Evolutionary conservation across 37 sponge, comb jelly and placozoan species (phyloP), one percentile per base, ranked within the genome.

Genomic region (Tethya wilhelma): DNA sequence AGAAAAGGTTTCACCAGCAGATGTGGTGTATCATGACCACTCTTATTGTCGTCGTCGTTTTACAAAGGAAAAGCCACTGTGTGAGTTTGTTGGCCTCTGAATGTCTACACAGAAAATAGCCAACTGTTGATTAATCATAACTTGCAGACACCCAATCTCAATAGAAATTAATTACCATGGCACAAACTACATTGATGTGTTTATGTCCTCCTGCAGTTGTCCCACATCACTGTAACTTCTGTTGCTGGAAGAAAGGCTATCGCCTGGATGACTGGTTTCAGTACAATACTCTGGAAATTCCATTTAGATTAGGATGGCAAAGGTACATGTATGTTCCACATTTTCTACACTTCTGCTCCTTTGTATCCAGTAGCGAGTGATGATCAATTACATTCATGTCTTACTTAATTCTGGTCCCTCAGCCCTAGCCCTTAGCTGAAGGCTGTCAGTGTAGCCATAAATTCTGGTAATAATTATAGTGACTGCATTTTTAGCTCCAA

Each of bases 281-380:
- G 42, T 58, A 59, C 64, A 75, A 43, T 55, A 45, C 80, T 30
- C 70, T 84, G 39, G 41, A 62, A 20, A 19, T 84, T 26, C 78
- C 78, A 0, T 70, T 84, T 44, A 45, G 19, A 9, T 44, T 77
- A 32, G 85, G 78, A 17, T 84, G 85, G 85, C 42, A 77, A 60
- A 66, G 85, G 85, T 74, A 57, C n/a, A n/a, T n/a, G n/a, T n/a
- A n/a, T n/a, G n/a, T n/a, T n/a, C n/a, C n/a, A n/a, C n/a, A n/a
- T n/a, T n/a, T n/a, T n/a, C n/a, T n/a, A n/a, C n/a, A n/a, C n/a
- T n/a, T n/a, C n/a, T n/a, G n/a, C n/a, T n/a, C n/a, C n/a, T n/a
- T n/a, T n/a, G n/a, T n/a, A n/a, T n/a, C n/a, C n/a, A n/a, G n/a
- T n/a, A n/a, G n/a, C n/a, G n/a, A n/a, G n/a, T n/a, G n/a, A n/a